These are phyloP conservation scores for Danaus melanippus DNA, from an alignment of 1,140 invertebrate genomes.

Conservation along the genomic window DNA sequence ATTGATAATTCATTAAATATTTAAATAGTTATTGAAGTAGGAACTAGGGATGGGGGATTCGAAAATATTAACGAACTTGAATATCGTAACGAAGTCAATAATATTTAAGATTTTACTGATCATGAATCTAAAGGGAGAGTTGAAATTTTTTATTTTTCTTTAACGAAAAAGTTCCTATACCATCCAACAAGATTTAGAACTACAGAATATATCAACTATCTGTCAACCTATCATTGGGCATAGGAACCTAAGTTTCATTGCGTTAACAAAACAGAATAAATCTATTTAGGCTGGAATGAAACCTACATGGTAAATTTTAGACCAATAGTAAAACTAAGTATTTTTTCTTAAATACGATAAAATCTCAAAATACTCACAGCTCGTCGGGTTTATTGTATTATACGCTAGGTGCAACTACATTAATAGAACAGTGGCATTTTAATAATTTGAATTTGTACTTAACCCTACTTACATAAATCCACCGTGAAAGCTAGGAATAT, in stretches of 20 bases:
- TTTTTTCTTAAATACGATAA: slow-evolving; percentile 69
- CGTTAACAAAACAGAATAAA: slow-evolving; percentile 50
- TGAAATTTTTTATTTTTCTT: slow-evolving; percentile 36
- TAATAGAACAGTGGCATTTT: slow-evolving; percentile 71
- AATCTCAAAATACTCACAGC: slow-evolving; percentile 72
- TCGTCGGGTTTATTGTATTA: slow-evolving; percentile 71
- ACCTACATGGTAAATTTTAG: slow-evolving; percentile 55
- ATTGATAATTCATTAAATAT: slow-evolving; percentile 44
- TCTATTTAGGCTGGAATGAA: slow-evolving; percentile 67
- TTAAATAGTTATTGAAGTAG: slow-evolving; percentile 48
- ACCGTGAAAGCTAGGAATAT: slow-evolving; percentile 48
- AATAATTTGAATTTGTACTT: slow-evolving; percentile 72
- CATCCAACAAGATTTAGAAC: too few relatives aligned
- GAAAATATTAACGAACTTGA: slow-evolving; percentile 30
- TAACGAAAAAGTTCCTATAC: too few relatives aligned
- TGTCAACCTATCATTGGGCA: too few relatives aligned
- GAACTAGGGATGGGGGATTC: slow-evolving; percentile 52
- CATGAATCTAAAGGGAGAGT: slow-evolving; percentile 32
- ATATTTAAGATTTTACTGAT: slow-evolving; percentile 25
- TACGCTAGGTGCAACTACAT: slow-evolving; percentile 70
- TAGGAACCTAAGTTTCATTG: slow-evolving; percentile 31
- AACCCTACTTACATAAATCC: slow-evolving; percentile 61
- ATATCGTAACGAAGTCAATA: slow-evolving; percentile 27
- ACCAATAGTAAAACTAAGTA: slow-evolving; percentile 65
- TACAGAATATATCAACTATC: too few relatives aligned